A percentile compares a stretch with the other conserved stretches of the same genome.
phyloP scores from a whole-genome alignment of 1,140 invertebrate species.

The Drosophila lacertosa region DNA sequence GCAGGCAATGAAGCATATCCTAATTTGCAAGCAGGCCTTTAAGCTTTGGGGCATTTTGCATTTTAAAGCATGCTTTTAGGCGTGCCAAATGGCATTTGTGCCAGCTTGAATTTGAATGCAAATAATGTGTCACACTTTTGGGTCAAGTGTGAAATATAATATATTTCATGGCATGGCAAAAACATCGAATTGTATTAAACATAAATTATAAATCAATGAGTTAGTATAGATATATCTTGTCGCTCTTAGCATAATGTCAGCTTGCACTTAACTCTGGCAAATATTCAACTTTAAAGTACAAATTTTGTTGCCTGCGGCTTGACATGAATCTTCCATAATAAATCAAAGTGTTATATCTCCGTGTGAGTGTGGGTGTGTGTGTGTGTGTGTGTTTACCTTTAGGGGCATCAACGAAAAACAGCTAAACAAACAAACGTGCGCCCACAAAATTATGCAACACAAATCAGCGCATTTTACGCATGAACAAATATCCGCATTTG shows the following conservation, averaged over 20 bases:
- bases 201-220: neutral
- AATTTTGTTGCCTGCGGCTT: conserved; percentile 3
- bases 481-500: conserved; percentile 45
- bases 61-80: conserved; percentile 41
- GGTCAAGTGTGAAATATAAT: conserved; percentile 3
- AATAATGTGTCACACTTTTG: neutral
- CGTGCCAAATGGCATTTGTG: conserved; percentile 9
- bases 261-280: conserved; percentile 1
- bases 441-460: conserved; percentile 59
- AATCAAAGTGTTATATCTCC: conserved; percentile 26
- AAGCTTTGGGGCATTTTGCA: conserved; percentile 46
- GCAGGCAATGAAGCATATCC: conserved; percentile 73
- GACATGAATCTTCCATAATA: conserved; percentile 47
- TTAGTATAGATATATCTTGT: neutral
- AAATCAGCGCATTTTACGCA: conserved; percentile 66
- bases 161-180: neutral
- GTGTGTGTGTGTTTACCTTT: conserved; percentile 29
- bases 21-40: conserved; percentile 68
- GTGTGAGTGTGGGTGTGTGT: neutral
- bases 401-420: conserved; percentile 20
- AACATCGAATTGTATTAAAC: neutral
- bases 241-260: neutral
- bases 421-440: conserved; percentile 52
- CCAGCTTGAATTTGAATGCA: neutral
- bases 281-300: conserved; percentile 26